Conservation (phyloP, 1,140 invertebrate genomes). For the Apis florea region DNA sequence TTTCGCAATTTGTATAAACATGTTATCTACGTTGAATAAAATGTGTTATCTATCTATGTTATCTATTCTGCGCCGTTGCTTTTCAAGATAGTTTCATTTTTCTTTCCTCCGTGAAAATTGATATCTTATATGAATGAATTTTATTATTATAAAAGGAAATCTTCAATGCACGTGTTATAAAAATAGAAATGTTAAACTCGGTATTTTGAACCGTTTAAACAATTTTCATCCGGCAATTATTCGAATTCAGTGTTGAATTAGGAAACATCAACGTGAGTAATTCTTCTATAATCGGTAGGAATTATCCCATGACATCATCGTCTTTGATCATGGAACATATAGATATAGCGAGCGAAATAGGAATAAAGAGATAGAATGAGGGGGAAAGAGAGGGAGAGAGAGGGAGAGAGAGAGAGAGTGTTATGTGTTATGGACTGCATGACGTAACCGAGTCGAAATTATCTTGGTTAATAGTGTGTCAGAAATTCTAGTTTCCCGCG, state of each 20-base stretch:
- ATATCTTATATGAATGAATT: no score
- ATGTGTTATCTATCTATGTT: no score
- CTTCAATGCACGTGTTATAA: background rate
- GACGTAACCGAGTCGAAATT: conserved; percentile 53
- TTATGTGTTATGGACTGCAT: conserved; percentile 40
- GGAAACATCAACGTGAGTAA: conserved; percentile 7
- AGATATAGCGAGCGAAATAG: conserved; percentile 12
- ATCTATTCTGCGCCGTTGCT: no score
- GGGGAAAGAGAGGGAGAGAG: background rate
- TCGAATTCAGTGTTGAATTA: background rate
- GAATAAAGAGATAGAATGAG: background rate
- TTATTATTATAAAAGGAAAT: background rate
- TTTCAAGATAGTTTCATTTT: no score
- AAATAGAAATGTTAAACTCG: background rate
- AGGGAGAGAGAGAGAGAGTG: conserved; percentile 9
- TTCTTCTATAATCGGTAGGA: conserved; percentile 50
- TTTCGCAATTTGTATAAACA: background rate
- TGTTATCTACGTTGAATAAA: no score
- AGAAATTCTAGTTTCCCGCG: conserved; percentile 22
- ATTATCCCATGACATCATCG: conserved; percentile 60
- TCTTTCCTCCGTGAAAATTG: no score
- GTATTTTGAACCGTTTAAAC: background rate
- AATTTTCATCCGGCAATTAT: background rate
- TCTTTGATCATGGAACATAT: conserved; percentile 27
- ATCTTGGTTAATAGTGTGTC: conserved; percentile 20